Evolutionary conservation across 1,140 invertebrate species (phyloP).

Genomic region (Amphibalanus amphitrite): DNA sequence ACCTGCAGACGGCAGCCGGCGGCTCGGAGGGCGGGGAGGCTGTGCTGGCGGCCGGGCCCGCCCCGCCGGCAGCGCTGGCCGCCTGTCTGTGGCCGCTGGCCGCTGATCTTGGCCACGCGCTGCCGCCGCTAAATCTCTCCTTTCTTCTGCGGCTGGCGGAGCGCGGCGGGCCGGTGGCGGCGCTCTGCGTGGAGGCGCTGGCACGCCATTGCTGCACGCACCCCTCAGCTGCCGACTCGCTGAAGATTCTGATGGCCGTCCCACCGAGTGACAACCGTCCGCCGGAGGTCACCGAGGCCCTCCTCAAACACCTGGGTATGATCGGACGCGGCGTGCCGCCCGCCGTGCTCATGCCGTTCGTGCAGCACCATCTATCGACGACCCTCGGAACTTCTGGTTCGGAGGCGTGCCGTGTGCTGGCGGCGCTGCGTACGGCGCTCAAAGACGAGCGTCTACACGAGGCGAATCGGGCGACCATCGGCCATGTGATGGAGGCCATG

Average conservation of each 20-base stretch:
- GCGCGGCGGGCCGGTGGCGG: neutral
- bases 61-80: too few relatives aligned
- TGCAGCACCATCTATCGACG: constrained; percentile 3
- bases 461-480: constrained; percentile 33
- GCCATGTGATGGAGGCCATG: constrained; percentile 30
- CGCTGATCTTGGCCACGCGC: neutral
- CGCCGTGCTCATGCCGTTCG: constrained; percentile 14
- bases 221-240: neutral
- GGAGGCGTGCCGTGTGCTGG: constrained; percentile 6
- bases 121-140: neutral
- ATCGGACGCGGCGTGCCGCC: constrained; percentile 18
- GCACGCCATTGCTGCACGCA: neutral
- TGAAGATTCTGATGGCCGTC: neutral
- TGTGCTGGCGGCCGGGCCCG: too few relatives aligned
- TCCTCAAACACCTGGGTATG: constrained; percentile 15
- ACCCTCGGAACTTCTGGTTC: neutral
- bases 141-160: neutral
- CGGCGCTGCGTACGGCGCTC: constrained; percentile 22
- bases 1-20: neutral
- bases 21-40: neutral
- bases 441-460: constrained; percentile 33
- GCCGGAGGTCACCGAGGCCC: constrained; percentile 14
- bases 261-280: constrained; percentile 11
- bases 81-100: neutral
- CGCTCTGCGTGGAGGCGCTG: neutral